A percentile compares a stretch with the other conserved stretches of the same genome.
Evolutionary conservation across 92 coral and sea anemone genomes (phyloP).

Genomic region (Siderastrea radians): DNA sequence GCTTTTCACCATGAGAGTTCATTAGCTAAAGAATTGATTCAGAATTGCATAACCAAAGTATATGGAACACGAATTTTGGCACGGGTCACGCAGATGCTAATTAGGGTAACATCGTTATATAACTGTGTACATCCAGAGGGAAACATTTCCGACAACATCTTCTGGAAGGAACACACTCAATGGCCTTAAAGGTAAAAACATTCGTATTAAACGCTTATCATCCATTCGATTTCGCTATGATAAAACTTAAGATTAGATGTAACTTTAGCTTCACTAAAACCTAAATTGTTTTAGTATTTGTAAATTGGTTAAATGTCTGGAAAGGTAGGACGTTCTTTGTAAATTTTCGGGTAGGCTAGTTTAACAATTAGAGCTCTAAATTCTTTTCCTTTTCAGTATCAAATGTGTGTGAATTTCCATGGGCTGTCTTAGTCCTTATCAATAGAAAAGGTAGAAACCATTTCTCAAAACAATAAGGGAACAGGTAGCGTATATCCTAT

Average conservation of each 20-base stretch:
- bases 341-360: too few species aligned
- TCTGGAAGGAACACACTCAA: neutral
- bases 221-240: neutral
- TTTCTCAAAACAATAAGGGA: too few species aligned
- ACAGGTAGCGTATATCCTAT: too few species aligned
- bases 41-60: neutral
- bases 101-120: neutral
- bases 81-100: slow-evolving; percentile 12
- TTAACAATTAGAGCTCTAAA: too few species aligned
- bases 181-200: neutral
- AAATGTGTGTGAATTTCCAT: too few species aligned
- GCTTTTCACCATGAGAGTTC: neutral
- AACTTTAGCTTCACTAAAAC: neutral
- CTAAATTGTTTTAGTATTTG: too few species aligned
- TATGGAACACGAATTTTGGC: neutral
- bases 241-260: neutral
- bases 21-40: neutral
- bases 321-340: neutral
- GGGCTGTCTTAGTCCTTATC: too few species aligned
- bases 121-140: neutral
- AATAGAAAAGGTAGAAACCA: too few species aligned
- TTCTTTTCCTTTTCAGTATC: too few species aligned
- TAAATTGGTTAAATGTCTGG: neutral
- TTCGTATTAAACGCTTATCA: neutral
- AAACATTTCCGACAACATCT: neutral